A percentile compares a stretch with the other conserved stretches of the same genome.
phyloP scores from a whole-genome alignment of 2,888 invertebrate species.

The Cephus pulcher region DNA sequence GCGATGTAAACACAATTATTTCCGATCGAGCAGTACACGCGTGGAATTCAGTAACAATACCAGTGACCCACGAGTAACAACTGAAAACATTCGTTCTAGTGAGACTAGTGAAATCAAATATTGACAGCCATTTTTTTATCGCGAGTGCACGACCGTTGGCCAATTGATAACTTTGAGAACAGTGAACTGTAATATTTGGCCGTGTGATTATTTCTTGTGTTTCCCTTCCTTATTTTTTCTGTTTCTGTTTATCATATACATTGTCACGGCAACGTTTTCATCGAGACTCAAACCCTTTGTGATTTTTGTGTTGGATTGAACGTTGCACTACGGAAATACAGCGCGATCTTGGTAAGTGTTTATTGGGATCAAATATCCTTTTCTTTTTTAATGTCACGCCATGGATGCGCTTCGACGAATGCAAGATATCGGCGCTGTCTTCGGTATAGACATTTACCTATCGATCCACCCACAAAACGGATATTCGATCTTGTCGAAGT shows the following conservation, averaged over 20 bases:
- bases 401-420: background rate
- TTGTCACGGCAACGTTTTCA: background rate
- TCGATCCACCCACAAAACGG: background rate
- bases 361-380: background rate
- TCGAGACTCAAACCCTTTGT: background rate
- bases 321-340: background rate
- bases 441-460: background rate
- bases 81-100: background rate
- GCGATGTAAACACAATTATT: conserved; percentile 26
- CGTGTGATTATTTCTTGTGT: background rate
- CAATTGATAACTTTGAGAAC: background rate
- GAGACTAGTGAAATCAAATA: background rate
- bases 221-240: background rate
- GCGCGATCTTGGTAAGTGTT: background rate
- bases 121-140: background rate
- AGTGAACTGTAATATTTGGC: conserved; percentile 17
- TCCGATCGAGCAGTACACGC: background rate
- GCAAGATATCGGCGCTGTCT: background rate
- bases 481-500: background rate
- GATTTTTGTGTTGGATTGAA: background rate
- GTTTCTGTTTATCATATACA: background rate
- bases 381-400: background rate
- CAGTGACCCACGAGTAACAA: background rate
- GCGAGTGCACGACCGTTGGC: background rate
- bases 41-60: background rate